Evolutionary conservation across 2,888 invertebrate species (phyloP).

Genomic region (Tribolium freemani): DNA sequence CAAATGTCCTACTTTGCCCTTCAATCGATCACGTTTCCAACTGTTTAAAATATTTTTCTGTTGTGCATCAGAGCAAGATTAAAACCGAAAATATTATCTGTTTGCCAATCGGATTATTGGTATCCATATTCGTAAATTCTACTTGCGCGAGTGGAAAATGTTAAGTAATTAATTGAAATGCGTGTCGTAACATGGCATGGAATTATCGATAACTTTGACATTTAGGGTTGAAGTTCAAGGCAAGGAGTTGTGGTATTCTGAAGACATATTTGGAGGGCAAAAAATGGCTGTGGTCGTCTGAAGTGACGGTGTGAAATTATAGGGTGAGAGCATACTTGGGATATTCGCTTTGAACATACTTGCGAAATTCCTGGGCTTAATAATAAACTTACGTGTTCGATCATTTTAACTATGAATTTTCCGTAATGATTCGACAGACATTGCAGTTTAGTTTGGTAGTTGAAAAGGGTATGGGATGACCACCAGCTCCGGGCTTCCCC

Average conservation of each 20-base stretch:
- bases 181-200: too few relatives aligned
- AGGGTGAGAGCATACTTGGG: conserved; percentile 1
- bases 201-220: neutral
- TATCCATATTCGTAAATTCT: too few relatives aligned
- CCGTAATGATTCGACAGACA: conserved; percentile 94
- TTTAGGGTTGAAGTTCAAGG: neutral
- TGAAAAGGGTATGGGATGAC: conserved; percentile 83
- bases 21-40: too few relatives aligned
- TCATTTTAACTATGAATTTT: conserved; percentile 84
- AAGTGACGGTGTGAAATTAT: conserved; percentile 13
- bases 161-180: too few relatives aligned
- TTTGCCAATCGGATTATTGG: too few relatives aligned
- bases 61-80: too few relatives aligned
- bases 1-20: too few relatives aligned
- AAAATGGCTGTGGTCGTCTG: neutral
- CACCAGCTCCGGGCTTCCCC: conserved; percentile 94
- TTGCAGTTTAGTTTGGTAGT: conserved; percentile 84
- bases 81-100: too few relatives aligned
- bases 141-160: too few relatives aligned
- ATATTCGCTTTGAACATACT: conserved; percentile 8
- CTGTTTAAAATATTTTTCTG: too few relatives aligned
- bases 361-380: conserved; percentile 10
- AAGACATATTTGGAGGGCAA: neutral
- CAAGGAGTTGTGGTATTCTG: neutral
- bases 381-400: conserved; percentile 72